phyloP scores from a whole-genome alignment of 2,113 vertebrate species.

The Petrocephalus zakoni region DNA sequence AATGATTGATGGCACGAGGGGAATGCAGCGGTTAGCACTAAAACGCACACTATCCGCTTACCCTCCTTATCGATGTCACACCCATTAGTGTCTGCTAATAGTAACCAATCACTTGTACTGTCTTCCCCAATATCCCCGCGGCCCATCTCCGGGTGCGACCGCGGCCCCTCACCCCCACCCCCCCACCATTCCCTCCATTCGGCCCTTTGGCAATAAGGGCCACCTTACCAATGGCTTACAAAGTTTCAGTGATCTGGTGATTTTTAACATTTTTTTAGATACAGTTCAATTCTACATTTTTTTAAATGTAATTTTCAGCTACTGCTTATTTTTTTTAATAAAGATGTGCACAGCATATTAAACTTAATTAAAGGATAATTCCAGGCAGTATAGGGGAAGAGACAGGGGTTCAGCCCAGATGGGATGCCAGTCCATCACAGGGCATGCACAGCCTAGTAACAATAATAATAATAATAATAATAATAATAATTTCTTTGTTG shows the following conservation, averaged over 20 bases:
- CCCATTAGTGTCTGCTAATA: conserved; percentile 70
- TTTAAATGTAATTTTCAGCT: neutral
- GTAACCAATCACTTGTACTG: conserved; percentile 66
- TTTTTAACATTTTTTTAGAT: neutral
- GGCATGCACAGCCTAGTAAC: neutral
- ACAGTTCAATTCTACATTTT: neutral
- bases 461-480: neutral
- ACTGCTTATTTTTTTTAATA: neutral
- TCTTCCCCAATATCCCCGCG: conserved; percentile 56
- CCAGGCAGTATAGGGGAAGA: neutral
- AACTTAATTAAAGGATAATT: neutral
- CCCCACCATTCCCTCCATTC: neutral
- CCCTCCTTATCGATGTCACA: conserved; percentile 67
- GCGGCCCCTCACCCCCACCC: no score
- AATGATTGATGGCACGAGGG: conserved; percentile 63
- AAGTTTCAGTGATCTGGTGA: neutral
- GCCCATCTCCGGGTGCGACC: conserved; percentile 27
- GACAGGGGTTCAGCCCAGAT: neutral
- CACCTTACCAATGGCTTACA: neutral
- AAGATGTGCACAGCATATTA: neutral
- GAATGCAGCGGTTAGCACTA: conserved; percentile 69
- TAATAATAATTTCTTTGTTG: neutral
- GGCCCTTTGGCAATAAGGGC: neutral
- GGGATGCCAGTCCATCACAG: neutral
- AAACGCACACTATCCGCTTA: conserved; percentile 69